phyloP scores from a whole-genome alignment of 2,113 vertebrate genomes.

The Actenoides lindsayi region DNA sequence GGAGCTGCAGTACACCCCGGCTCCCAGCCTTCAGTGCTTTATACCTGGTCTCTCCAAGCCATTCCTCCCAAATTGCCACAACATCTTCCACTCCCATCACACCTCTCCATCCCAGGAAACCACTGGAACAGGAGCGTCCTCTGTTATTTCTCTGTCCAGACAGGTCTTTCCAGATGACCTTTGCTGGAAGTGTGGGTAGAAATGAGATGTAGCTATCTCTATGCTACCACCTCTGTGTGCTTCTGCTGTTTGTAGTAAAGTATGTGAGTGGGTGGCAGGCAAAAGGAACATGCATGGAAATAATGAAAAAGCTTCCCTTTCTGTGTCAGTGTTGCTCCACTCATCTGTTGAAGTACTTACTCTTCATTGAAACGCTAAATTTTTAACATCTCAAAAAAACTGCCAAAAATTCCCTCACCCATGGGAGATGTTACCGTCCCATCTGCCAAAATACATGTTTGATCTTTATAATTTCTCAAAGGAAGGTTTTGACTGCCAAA shows the following conservation, averaged over 20 bases:
- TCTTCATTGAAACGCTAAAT: background rate
- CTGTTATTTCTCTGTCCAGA: background rate
- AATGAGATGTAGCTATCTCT: background rate
- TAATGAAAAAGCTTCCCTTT: background rate
- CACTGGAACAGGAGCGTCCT: background rate
- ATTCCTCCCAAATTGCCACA: background rate
- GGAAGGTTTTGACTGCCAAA: background rate
- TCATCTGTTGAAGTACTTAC: background rate
- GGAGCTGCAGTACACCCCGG: rapidly evolving
- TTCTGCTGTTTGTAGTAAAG: background rate
- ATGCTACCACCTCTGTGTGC: background rate
- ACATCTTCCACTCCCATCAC: background rate
- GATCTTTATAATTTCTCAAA: conserved; percentile 3
- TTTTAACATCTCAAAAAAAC: background rate
- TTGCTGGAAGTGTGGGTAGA: background rate
- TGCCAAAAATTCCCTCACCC: background rate
- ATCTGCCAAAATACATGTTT: conserved; percentile 13
- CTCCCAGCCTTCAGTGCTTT: background rate
- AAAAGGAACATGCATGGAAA: conserved; percentile 21
- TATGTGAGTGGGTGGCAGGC: conserved; percentile 4
- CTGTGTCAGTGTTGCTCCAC: background rate
- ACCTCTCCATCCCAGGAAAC: background rate
- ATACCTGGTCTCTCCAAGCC: background rate
- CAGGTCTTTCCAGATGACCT: background rate
- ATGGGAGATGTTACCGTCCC: background rate